Evolutionary conservation across 2,113 vertebrate species (phyloP).

Genomic region (Catharus bicknelli): DNA sequence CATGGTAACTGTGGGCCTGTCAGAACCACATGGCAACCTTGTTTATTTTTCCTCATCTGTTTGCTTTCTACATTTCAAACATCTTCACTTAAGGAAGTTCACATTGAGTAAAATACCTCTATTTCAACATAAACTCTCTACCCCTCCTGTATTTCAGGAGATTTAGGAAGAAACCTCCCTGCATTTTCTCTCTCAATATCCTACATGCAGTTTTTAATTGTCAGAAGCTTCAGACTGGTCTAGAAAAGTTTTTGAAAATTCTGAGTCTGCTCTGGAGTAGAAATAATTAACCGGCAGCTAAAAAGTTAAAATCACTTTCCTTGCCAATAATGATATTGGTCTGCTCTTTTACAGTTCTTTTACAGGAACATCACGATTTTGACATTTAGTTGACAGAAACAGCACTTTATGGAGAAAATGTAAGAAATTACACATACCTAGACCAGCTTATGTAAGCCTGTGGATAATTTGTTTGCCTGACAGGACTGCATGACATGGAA

Average conservation of each 20-base stretch:
- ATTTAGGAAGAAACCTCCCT: background rate
- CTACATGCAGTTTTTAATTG: background rate
- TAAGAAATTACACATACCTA: background rate
- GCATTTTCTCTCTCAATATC: background rate
- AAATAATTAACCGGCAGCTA: background rate
- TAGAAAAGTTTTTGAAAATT: background rate
- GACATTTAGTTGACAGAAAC: constrained; percentile 4
- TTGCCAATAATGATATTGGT: background rate
- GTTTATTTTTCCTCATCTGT: background rate
- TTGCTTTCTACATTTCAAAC: background rate
- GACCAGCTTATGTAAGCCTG: background rate
- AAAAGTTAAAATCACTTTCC: background rate
- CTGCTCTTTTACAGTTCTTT: background rate
- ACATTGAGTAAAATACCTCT: background rate
- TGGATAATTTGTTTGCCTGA: background rate
- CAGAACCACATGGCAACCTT: background rate
- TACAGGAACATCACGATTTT: background rate
- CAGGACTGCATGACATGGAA: background rate
- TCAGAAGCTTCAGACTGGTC: background rate
- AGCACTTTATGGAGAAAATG: background rate
- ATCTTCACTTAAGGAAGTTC: background rate
- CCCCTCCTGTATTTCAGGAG: background rate
- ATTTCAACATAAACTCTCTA: background rate
- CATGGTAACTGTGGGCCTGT: background rate
- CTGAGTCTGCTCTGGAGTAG: background rate